These are phyloP conservation scores for Halocynthia roretzi DNA, from an alignment of 23 tunicate genomes.

Conservation along the genomic window DNA sequence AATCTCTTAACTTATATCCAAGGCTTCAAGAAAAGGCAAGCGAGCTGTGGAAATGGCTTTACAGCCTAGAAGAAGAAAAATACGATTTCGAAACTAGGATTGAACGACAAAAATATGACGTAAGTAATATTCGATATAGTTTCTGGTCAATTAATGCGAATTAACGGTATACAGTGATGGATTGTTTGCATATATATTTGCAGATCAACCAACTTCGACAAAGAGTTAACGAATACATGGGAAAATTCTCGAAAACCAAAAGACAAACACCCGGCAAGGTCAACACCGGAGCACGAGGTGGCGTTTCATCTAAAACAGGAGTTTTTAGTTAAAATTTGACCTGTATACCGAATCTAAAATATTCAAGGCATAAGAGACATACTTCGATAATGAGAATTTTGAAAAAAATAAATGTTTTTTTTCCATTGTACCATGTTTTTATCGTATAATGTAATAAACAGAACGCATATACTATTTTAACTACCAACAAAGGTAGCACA, in stretches of 20 bases:
- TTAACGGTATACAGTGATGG: background rate
- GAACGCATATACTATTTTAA: too few species aligned
- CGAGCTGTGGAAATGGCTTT: slow-evolving; percentile 76
- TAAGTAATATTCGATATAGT: slow-evolving; percentile 13
- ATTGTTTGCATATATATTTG: too few species aligned
- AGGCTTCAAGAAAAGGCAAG: slow-evolving; percentile 72
- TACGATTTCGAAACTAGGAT: slow-evolving; percentile 83
- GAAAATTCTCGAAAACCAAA: slow-evolving; percentile 69
- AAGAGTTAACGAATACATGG: slow-evolving; percentile 91
- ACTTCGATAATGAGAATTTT: too few species aligned
- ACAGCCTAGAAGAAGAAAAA: slow-evolving; percentile 61
- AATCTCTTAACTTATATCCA: too few species aligned
- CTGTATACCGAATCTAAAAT: too few species aligned
- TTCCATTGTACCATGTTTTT: too few species aligned
- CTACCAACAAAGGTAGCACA: too few species aligned
- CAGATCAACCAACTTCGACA: slow-evolving; percentile 84
- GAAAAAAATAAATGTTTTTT: too few species aligned
- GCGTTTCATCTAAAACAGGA: slow-evolving; percentile 51
- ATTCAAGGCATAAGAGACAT: too few species aligned
- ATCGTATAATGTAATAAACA: too few species aligned
- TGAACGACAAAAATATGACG: slow-evolving; percentile 82
- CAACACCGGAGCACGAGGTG: slow-evolving; percentile 62
- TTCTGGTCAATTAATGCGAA: background rate
- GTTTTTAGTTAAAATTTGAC: slow-evolving; percentile 42
- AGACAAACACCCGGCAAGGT: slow-evolving; percentile 26